phyloP scores from a whole-genome alignment of 2,888 invertebrate species.

The Drosophila macrospina region DNA sequence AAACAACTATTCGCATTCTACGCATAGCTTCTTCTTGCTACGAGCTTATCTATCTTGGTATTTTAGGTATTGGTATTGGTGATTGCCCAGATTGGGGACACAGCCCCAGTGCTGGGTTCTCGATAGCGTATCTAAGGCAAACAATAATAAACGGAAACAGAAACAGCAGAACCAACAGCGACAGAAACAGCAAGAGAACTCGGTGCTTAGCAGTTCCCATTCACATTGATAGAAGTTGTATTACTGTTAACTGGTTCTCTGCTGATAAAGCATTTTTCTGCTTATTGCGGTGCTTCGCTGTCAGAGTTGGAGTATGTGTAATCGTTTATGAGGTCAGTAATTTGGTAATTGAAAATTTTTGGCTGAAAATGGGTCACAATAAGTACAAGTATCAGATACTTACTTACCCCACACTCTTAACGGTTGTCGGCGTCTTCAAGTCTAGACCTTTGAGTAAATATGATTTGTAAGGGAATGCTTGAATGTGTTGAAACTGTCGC shows the following conservation, averaged over 20 bases:
- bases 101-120: constrained; percentile 14
- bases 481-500: neutral
- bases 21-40: constrained; percentile 6
- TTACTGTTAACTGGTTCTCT: constrained; percentile 41
- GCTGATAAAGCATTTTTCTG: constrained; percentile 56
- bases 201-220: constrained; percentile 25
- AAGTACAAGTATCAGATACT: constrained; percentile 14
- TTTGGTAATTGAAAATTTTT: constrained; percentile 72
- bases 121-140: constrained; percentile 69
- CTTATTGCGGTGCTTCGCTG: constrained; percentile 20
- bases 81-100: constrained; percentile 55
- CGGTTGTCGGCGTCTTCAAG: constrained; percentile 26
- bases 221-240: constrained; percentile 38
- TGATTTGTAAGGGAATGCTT: neutral
- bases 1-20: constrained; percentile 23
- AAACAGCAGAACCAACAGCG: constrained; percentile 15
- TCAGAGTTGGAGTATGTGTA: constrained; percentile 29
- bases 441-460: constrained; percentile 41
- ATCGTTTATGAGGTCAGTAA: constrained; percentile 70
- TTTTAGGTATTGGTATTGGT: constrained; percentile 32
- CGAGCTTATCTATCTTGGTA: constrained; percentile 42
- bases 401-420: constrained; percentile 16
- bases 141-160: constrained; percentile 25
- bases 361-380: constrained; percentile 57
- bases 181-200: constrained; percentile 3